Evolutionary conservation across 2,113 vertebrate genomes (phyloP).

Genomic region (Microcebus griseorufus): DNA sequence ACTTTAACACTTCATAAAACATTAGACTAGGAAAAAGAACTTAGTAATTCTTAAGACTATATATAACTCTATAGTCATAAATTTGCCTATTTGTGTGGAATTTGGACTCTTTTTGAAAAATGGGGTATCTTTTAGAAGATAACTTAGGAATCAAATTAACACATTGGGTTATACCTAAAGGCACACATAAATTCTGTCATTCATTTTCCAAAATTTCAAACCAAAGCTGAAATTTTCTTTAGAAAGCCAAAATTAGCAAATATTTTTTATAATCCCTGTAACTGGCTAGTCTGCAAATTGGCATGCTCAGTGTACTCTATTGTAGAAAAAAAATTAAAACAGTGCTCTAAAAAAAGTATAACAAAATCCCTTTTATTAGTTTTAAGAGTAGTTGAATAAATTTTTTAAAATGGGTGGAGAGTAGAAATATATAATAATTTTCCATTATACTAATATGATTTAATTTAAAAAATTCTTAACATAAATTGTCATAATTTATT

Average conservation of each 20-base stretch:
- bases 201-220: conserved; percentile 17
- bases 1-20: conserved; percentile 53
- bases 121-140: conserved; percentile 29
- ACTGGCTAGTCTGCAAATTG: conserved; percentile 46
- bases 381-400: background rate
- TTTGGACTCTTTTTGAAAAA: background rate
- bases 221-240: conserved; percentile 27
- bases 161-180: background rate
- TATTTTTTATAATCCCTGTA: background rate
- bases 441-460: background rate
- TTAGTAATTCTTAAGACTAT: background rate
- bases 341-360: conserved; percentile 6
- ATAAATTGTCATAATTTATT: background rate
- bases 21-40: background rate
- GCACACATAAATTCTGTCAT: conserved; percentile 20
- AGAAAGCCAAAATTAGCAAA: background rate
- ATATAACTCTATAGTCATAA: background rate
- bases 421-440: conserved; percentile 12
- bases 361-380: background rate
- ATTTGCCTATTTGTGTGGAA: background rate
- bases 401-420: background rate
- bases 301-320: background rate
- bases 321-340: conserved; percentile 5
- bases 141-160: conserved; percentile 21
- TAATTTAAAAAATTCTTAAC: background rate